phyloP scores from a whole-genome alignment of 1,140 invertebrate genomes.

The Drosophila melanogaster region DNA sequence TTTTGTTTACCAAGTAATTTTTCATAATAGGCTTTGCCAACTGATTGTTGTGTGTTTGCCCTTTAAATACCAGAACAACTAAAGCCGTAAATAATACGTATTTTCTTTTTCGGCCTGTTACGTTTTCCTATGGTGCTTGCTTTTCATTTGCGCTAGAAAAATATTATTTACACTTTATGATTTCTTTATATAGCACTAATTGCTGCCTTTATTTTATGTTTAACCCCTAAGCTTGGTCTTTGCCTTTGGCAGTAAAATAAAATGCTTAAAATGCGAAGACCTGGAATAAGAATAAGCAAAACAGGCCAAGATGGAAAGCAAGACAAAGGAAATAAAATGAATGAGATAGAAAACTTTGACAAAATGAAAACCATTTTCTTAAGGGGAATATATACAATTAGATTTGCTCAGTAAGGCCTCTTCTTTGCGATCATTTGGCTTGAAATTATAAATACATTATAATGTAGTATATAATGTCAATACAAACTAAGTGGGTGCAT shows the following conservation, averaged over 20 bases:
- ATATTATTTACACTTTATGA: conserved; percentile 80
- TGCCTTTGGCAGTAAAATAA: conserved; percentile 12
- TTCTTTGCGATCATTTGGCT: background rate
- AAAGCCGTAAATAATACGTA: conserved; percentile 66
- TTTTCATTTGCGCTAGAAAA: conserved; percentile 65
- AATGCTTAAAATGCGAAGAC: conserved; percentile 21
- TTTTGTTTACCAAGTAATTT: conserved; percentile 67
- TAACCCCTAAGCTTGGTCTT: conserved; percentile 20
- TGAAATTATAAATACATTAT: background rate
- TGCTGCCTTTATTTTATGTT: conserved; percentile 58
- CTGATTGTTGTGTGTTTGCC: conserved; percentile 53
- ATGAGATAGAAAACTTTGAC: background rate
- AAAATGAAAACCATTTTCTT: conserved; percentile 1
- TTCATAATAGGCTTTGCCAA: conserved; percentile 53
- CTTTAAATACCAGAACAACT: conserved; percentile 66
- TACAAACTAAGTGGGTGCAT: background rate
- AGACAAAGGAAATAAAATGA: conserved; percentile 10
- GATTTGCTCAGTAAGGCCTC: background rate
- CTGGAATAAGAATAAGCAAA: conserved; percentile 22
- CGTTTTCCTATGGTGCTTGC: conserved; percentile 43
- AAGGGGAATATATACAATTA: background rate
- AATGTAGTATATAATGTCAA: background rate
- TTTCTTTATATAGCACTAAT: conserved; percentile 79
- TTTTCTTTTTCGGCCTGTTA: background rate
- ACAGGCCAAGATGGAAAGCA: conserved; percentile 28